Base-by-base conservation (phyloP, 2,113 vertebrate species). In the Nipponia nippon region DNA sequence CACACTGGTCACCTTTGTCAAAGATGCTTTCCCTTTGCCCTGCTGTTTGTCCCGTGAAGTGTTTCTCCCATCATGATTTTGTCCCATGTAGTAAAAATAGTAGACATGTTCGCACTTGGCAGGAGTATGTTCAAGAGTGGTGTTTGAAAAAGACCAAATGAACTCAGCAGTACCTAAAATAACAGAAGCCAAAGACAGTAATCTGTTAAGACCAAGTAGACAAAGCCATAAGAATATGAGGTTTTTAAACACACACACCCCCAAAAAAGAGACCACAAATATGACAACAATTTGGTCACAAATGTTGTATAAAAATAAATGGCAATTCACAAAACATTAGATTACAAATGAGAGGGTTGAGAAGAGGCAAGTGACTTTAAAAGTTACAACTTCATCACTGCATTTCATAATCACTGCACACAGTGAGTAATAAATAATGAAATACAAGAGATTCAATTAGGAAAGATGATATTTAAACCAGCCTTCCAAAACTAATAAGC, bases 381-480 rank as follows among this genome's bases (percentile, higher is more conserved):
- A 78, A 94, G 77, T 83, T 61, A 20, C 11, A 58, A 30, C 16
- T 94, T 90, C 82, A 90, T 94, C 70, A 83, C 36, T 91, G 63
- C 84, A 42, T 61, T 55, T 55, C 17, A 17, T 90, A 84, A 90
- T 94, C 70, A 80, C 36, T 91, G 63, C 82, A 85, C 30, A 46
- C 23, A 90, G 30, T 89, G 75, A 89, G 38, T 93, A 95, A 83
- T 91, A 87, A 95, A 91, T 95, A 94, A 96, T 91, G 16, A 94
- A 94, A 83, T 81, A 66, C 46, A 55, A 47, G 71, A 85, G 59
- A 90, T 55, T 93, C 78, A 94, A 93, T 91, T 88, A 91, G 78
- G 15, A 79, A 75, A 73, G 81, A 73, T 84, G 32, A 42, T 89
- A 58, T 78, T 89, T 94, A 91, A 88, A 90, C 29, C 47, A 95